phyloP scores from a whole-genome alignment of 2,113 vertebrate genomes.

The Larimichthys crocea region DNA sequence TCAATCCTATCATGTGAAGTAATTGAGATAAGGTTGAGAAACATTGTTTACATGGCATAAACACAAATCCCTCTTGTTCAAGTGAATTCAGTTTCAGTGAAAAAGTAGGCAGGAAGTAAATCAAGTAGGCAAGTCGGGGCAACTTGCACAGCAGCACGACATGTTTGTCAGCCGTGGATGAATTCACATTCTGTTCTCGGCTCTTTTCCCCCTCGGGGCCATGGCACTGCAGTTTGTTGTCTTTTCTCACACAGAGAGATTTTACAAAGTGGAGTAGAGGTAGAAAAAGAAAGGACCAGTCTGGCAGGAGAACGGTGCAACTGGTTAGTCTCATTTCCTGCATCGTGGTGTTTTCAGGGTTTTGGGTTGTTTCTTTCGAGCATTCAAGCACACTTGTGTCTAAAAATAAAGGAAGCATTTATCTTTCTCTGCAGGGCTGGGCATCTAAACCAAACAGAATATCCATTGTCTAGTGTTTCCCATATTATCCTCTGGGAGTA shows the following conservation, averaged over 20 bases:
- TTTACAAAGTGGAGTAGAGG: constrained; percentile 48
- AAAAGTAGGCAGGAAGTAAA: constrained; percentile 44
- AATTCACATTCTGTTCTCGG: constrained; percentile 74
- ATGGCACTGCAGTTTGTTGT: constrained; percentile 23
- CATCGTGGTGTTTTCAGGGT: constrained; percentile 31
- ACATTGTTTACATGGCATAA: constrained; percentile 27
- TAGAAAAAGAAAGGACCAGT: constrained; percentile 3
- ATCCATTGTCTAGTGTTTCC: constrained; percentile 59
- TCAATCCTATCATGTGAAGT: constrained; percentile 4
- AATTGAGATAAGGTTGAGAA: constrained; percentile 3
- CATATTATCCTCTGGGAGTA: constrained; percentile 39
- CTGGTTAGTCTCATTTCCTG: constrained; percentile 65
- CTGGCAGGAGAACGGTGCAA: constrained; percentile 40
- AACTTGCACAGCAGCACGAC: constrained; percentile 15
- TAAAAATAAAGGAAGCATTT: constrained; percentile 69
- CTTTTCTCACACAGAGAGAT: too few species aligned
- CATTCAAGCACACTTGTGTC: constrained; percentile 36
- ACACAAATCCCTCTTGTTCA: constrained; percentile 31
- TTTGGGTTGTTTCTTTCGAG: constrained; percentile 40
- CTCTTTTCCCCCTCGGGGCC: constrained; percentile 35
- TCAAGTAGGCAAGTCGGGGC: constrained; percentile 39
- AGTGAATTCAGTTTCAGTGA: constrained; percentile 26
- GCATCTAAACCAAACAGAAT: constrained; percentile 39
- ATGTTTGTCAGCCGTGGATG: constrained; percentile 52
- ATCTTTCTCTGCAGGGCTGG: constrained; percentile 41